phyloP scores from a whole-genome alignment of 2,888 invertebrate species.

The Platypus cylindrus region DNA sequence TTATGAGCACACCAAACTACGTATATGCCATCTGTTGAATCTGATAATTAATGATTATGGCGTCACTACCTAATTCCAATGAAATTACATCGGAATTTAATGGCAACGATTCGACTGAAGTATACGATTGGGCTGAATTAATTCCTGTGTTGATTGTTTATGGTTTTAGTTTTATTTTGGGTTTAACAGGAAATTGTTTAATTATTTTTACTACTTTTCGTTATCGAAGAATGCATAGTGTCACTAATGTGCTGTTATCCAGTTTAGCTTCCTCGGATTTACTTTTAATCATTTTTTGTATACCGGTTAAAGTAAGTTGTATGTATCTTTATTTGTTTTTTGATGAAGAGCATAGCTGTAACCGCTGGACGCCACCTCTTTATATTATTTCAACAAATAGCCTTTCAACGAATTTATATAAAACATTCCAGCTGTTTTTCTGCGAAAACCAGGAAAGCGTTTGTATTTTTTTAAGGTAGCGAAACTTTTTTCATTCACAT shows the following conservation, averaged over 20 bases:
- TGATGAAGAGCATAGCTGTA: background rate
- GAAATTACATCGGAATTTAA: slow-evolving; percentile 7
- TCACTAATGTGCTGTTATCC: slow-evolving; percentile 55
- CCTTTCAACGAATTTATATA: background rate
- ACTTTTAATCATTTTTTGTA: slow-evolving; percentile 53
- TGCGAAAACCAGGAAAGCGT: background rate
- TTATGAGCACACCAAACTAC: too few relatives aligned
- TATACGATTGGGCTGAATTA: slow-evolving; percentile 43
- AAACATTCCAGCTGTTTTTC: background rate
- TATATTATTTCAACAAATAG: background rate
- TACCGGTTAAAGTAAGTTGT: slow-evolving; percentile 58
- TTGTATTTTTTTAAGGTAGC: slow-evolving; percentile 40
- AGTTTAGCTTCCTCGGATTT: slow-evolving; percentile 58
- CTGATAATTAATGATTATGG: too few relatives aligned
- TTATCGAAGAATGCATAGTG: slow-evolving; percentile 44
- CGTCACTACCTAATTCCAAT: slow-evolving; percentile 2
- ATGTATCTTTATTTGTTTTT: background rate
- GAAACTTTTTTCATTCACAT: slow-evolving; percentile 53
- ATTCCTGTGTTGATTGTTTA: slow-evolving; percentile 45
- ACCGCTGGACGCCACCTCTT: background rate
- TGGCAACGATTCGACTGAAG: slow-evolving; percentile 30
- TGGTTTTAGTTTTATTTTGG: slow-evolving; percentile 45
- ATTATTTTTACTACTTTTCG: slow-evolving; percentile 45
- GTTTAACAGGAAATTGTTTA: slow-evolving; percentile 44
- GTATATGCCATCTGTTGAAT: too few relatives aligned